These are phyloP conservation scores for Candoia aspera DNA, from an alignment of 2,113 vertebrate species.

Conservation along the genomic window DNA sequence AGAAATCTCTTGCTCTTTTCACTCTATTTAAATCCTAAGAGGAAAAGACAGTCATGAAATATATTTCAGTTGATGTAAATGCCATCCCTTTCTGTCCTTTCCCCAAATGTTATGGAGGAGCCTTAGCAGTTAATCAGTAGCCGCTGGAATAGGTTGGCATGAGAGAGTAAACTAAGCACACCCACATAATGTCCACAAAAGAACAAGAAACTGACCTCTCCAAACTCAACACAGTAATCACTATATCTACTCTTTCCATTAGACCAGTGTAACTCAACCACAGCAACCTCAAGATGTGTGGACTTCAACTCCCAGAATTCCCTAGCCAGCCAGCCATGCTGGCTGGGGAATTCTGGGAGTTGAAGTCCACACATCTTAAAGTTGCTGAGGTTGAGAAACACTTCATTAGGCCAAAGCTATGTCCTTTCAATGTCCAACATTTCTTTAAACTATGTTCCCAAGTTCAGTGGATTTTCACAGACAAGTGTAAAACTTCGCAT, in stretches of 20 bases:
- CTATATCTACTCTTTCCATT: not conserved
- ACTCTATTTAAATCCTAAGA: not conserved
- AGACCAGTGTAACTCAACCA: too few relatives aligned
- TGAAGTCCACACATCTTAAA: too few relatives aligned
- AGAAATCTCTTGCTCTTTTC: constrained; percentile 24
- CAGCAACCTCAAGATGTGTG: too few relatives aligned
- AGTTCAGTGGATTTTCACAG: not conserved
- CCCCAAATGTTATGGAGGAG: not conserved
- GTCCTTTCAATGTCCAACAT: not conserved
- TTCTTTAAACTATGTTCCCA: not conserved
- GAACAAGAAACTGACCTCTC: not conserved
- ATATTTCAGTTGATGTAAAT: not conserved
- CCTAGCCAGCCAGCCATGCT: too few relatives aligned
- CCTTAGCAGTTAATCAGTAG: not conserved
- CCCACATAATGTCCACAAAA: not conserved
- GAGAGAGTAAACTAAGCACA: not conserved
- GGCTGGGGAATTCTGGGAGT: too few relatives aligned
- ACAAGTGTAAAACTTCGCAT: not conserved
- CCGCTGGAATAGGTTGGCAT: not conserved
- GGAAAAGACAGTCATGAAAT: not conserved
- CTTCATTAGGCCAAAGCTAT: too few relatives aligned
- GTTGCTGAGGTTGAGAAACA: too few relatives aligned
- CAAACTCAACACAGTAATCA: not conserved
- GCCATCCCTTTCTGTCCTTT: not conserved
- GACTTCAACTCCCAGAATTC: too few relatives aligned